These are phyloP conservation scores for Gadus macrocephalus DNA, from an alignment of 2,113 vertebrate genomes.

Conservation along the genomic window DNA sequence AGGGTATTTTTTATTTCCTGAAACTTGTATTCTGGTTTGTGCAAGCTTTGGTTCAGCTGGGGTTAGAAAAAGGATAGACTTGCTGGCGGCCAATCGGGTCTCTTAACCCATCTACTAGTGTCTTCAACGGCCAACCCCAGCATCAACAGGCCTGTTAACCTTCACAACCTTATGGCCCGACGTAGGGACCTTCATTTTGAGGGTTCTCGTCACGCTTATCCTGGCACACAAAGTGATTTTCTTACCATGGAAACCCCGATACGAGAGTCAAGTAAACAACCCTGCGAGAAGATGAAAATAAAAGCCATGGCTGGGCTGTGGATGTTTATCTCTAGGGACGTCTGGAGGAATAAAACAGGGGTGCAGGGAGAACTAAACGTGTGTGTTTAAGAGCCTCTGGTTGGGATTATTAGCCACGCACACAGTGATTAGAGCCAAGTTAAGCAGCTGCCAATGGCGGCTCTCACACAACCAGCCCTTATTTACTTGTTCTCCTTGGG, in stretches of 20 bases:
- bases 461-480: conserved; percentile 63
- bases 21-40: too few relatives aligned
- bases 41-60: too few relatives aligned
- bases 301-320: not conserved
- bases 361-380: conserved; percentile 47
- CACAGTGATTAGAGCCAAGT: conserved; percentile 62
- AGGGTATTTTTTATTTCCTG: too few relatives aligned
- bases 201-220: conserved; percentile 22
- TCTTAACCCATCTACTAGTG: conserved; percentile 30
- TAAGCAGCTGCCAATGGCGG: conserved; percentile 58
- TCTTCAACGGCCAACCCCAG: conserved; percentile 20
- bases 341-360: conserved; percentile 38
- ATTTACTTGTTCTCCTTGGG: conserved; percentile 64
- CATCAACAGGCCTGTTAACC: conserved; percentile 12
- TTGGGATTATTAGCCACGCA: conserved; percentile 61
- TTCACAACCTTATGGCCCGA: conserved; percentile 3
- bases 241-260: conserved; percentile 29
- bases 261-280: conserved; percentile 43
- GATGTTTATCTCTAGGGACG: conserved; percentile 26
- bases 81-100: conserved; percentile 51
- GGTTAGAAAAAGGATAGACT: conserved; percentile 22
- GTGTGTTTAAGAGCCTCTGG: conserved; percentile 51
- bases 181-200: too few relatives aligned
- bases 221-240: conserved; percentile 49
- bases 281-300: conserved; percentile 1